Evolutionary conservation across 2,113 vertebrate genomes (phyloP).

Genomic region (Bubo scandiacus): DNA sequence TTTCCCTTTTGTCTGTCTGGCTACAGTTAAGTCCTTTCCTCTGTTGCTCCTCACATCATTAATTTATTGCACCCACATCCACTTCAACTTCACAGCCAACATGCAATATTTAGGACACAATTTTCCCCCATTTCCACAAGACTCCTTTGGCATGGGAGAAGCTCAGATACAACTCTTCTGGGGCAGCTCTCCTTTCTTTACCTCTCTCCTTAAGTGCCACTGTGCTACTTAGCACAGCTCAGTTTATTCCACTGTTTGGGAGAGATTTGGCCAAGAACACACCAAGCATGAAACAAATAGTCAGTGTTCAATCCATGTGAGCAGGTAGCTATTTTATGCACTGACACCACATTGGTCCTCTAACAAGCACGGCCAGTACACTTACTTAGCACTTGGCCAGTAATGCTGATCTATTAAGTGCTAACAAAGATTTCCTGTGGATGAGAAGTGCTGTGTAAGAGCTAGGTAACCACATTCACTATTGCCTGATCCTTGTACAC

Average conservation of each 20-base stretch:
- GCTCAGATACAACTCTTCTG: neutral
- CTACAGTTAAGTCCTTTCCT: neutral
- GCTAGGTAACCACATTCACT: neutral
- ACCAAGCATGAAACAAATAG: neutral
- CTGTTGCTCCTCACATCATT: neutral
- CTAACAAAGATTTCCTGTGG: neutral
- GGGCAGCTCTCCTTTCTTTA: neutral
- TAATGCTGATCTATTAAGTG: neutral
- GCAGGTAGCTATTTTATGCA: neutral
- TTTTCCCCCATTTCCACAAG: neutral
- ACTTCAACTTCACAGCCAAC: neutral
- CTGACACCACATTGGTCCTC: neutral
- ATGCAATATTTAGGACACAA: neutral
- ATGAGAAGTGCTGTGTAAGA: neutral
- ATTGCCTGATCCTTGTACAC: neutral
- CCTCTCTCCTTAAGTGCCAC: neutral
- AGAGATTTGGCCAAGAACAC: neutral
- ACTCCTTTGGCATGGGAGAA: neutral
- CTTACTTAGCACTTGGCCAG: neutral
- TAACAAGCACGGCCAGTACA: neutral
- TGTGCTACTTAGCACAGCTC: neutral
- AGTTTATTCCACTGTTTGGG: neutral
- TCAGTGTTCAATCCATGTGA: neutral
- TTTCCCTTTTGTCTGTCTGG: neutral
- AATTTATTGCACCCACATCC: neutral